Base-by-base conservation (phyloP, 2,888 invertebrate species). In the Hypolimnas misippus region DNA sequence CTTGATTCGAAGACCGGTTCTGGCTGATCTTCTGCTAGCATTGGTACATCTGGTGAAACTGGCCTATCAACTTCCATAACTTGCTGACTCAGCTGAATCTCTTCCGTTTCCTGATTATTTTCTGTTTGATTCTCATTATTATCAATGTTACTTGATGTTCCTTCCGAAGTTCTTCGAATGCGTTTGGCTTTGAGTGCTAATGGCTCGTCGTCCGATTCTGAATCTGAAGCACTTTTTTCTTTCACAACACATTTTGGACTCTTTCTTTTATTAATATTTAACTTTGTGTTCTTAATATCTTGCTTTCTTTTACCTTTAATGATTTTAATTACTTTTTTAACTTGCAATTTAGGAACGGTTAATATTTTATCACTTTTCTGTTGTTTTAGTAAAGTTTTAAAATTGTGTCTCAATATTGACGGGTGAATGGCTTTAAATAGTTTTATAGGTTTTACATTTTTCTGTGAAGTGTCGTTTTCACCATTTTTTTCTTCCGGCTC, bases 181-280 rank as follows among this genome's bases (percentile, higher is more conserved):
- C 82, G 79, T 68, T 78, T 84, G 4, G 74, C 80, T 70, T 78
- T 81, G 42, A 78, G 77, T 1, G 87, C 79, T 21, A 90, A 65
- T 0, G 90, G 89, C 67, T 91, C 91, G 16, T 62, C 50, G 46
- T 57, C 60, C 5, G 53, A 42, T 38, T 61, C 42, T 19, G 35
- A 33, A 42, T 55, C 5, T 3, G 25, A 2, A 5, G 5, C 17
- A n/a, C 38, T n/a, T 31, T 52, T 51, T 12, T 49, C 25, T 17
- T 19, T 29, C 16, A 40, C 57, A 38, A n/a, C 4, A 29, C 38
- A 64, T 66, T 53, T 55, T 56, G 54, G 55, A 19, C 58, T 49
- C 33, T 62, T 63, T 31, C 14, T 8, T 51, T 33, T 17, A 25
- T 21, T 29, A 21, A 8, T n/a, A 14, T 38, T 31, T 16, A 21